A percentile compares a stretch with the other conserved stretches of the same genome.
phyloP scores from a whole-genome alignment of 2,113 vertebrate species.

The Mixornis gularis region DNA sequence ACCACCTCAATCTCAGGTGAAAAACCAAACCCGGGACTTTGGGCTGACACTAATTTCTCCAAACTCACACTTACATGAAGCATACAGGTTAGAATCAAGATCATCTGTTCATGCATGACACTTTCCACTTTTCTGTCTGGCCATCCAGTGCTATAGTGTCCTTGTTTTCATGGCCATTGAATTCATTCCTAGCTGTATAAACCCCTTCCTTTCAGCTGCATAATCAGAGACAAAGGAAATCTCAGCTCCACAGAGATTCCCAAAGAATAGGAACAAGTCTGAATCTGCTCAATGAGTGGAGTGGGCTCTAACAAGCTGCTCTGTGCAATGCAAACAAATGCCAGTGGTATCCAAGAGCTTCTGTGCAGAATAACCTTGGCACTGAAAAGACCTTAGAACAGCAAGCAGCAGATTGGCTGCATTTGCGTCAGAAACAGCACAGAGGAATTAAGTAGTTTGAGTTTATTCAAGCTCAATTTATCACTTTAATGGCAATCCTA shows the following conservation, averaged over 20 bases:
- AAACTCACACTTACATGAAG: background rate
- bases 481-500: background rate
- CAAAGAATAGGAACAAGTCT: background rate
- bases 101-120: background rate
- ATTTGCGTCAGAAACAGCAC: background rate
- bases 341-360: background rate
- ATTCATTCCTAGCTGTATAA: background rate
- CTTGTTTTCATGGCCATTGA: background rate
- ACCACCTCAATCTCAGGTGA: no score
- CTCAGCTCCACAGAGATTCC: background rate
- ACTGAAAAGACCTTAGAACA: background rate
- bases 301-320: background rate
- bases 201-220: background rate
- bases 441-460: background rate
- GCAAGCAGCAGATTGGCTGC: background rate
- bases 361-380: conserved; percentile 40
- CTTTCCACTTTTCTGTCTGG: background rate
- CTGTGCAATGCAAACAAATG: conserved; percentile 35
- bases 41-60: background rate
- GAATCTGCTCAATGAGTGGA: background rate
- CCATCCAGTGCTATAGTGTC: background rate
- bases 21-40: background rate
- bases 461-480: conserved; percentile 19
- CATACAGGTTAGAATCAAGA: background rate
- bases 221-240: conserved; percentile 3